Evolutionary conservation across 2,888 invertebrate species (phyloP).

Genomic region (Leptopilina syphax): DNA sequence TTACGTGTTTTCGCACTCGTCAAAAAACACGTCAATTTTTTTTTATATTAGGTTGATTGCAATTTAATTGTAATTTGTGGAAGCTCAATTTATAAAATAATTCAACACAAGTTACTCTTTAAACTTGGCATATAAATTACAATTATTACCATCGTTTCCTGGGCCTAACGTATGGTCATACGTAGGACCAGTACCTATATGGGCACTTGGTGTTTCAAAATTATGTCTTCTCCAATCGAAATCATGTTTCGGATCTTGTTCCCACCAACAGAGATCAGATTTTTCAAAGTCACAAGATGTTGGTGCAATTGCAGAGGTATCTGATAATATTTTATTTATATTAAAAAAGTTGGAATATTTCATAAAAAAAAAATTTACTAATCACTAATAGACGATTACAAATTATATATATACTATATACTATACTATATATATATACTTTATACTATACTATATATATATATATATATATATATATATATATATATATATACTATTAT

Average conservation of each 20-base stretch:
- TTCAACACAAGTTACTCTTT: neutral
- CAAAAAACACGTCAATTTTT: too few species aligned
- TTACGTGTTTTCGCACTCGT: too few species aligned
- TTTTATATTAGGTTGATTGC: too few species aligned
- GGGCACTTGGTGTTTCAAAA: slow-evolving; percentile 81
- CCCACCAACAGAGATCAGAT: slow-evolving; percentile 87
- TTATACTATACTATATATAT: too few species aligned
- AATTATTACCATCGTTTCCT: slow-evolving; percentile 76
- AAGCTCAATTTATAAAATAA: too few species aligned
- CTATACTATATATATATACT: too few species aligned
- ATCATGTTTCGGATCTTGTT: slow-evolving; percentile 83
- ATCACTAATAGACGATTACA: too few species aligned
- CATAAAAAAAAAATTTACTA: too few species aligned
- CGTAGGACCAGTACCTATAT: slow-evolving; percentile 85
- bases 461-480: too few species aligned
- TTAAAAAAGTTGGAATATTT: neutral
- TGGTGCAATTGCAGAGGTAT: slow-evolving; percentile 71
- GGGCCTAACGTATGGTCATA: slow-evolving; percentile 86
- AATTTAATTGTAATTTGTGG: too few species aligned
- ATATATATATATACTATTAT: too few species aligned
- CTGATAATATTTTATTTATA: slow-evolving; percentile 62
- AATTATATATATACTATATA: neutral
- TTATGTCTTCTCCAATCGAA: slow-evolving; percentile 86
- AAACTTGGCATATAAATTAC: too few species aligned
- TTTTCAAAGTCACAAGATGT: slow-evolving; percentile 84